These are phyloP conservation scores for Poicephalus gulielmi DNA, from an alignment of 2,113 vertebrate species.

Conservation along the genomic window DNA sequence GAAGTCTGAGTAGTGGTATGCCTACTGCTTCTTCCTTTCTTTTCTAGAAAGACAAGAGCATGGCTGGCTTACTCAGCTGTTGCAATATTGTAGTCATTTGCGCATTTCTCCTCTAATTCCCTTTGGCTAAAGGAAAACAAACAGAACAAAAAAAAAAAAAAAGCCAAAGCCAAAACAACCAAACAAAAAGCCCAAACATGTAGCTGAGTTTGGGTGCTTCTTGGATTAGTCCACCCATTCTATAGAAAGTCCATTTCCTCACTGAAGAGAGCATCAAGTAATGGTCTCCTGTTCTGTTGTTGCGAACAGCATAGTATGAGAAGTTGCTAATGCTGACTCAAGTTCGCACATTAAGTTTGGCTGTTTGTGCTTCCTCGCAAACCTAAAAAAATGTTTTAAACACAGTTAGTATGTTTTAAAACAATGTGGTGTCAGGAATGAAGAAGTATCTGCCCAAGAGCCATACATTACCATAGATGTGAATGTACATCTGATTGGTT, in stretches of 20 bases:
- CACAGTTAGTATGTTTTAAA: not conserved
- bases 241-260: not conserved
- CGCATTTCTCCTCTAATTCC: not conserved
- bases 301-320: not conserved
- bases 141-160: not conserved
- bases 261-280: not conserved
- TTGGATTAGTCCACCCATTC: not conserved
- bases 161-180: not conserved
- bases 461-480: rapidly evolving
- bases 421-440: not conserved
- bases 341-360: not conserved
- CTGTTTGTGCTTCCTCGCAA: not conserved
- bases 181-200: not conserved
- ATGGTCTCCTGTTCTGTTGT: not conserved
- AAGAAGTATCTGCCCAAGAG: not conserved
- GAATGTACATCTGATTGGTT: not conserved
- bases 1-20: not conserved
- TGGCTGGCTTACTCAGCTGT: not conserved
- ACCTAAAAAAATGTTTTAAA: not conserved
- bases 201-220: not conserved
- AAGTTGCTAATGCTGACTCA: not conserved
- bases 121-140: not conserved
- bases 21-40: not conserved
- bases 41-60: not conserved
- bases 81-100: not conserved